A percentile compares a stretch with the other conserved stretches of the same genome.
These are phyloP conservation scores for Bombus pascuorum DNA, from an alignment of 1,140 invertebrate species.

Conservation along the genomic window DNA sequence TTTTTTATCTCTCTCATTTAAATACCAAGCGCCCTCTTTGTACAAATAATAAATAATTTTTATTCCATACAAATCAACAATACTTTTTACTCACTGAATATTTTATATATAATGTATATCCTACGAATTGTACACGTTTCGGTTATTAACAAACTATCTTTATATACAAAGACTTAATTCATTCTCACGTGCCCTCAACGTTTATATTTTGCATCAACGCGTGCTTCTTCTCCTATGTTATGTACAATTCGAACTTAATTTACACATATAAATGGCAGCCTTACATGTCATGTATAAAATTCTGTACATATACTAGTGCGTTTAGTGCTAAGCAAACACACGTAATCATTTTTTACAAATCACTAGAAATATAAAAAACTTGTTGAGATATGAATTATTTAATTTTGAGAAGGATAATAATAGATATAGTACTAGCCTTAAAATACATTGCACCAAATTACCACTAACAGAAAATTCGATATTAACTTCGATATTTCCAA, in stretches of 20 bases:
- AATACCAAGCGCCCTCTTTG: slow-evolving; percentile 40
- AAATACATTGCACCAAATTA: too few species aligned
- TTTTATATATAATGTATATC: slow-evolving; percentile 13
- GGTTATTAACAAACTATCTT: slow-evolving; percentile 40
- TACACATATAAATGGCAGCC: slow-evolving; percentile 62
- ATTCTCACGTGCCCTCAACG: slow-evolving; percentile 8
- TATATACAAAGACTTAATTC: slow-evolving; percentile 45
- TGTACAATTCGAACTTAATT: slow-evolving; percentile 55
- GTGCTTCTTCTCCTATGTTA: slow-evolving; percentile 21
- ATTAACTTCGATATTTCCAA: too few species aligned
- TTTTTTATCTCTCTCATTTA: slow-evolving; percentile 5
- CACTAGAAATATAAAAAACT: neutral
- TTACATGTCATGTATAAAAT: slow-evolving; percentile 67
- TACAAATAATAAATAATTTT: slow-evolving; percentile 11
- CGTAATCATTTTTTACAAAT: neutral
- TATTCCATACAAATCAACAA: slow-evolving; percentile 36
- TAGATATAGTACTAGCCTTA: neutral
- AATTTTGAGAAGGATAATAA: neutral
- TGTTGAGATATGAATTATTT: neutral
- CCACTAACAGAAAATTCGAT: too few species aligned
- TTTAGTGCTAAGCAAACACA: neutral
- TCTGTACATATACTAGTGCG: slow-evolving; percentile 27
- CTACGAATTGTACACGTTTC: slow-evolving; percentile 45
- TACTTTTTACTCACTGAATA: slow-evolving; percentile 26
- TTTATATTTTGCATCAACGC: slow-evolving; percentile 17